Evolutionary conservation across 2,113 vertebrate species (phyloP), one percentile per base, ranked within the genome.

Genomic region (Falco punctatus): DNA sequence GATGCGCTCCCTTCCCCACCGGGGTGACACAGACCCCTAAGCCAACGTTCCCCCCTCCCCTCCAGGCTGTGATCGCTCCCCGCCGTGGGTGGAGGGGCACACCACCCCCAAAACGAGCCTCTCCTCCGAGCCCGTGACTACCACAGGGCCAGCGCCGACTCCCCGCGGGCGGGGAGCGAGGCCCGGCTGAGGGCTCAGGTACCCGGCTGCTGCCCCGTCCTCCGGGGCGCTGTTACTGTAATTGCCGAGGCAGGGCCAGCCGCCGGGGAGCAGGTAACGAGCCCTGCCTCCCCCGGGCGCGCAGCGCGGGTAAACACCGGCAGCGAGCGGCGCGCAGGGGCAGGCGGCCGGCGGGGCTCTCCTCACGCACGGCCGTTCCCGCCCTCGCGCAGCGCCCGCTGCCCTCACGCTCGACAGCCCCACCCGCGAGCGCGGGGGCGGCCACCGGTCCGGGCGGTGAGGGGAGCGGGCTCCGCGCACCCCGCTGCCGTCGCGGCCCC

Each of bases 31-130:
- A 20, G 10, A n/a, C n/a, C 40, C 46, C 17, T 11, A 15, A 13
- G 10, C 35, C 72, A 7, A 44, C 6, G 33, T 10, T 6, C 40
- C 17, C 49, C 16, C 0, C 30, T 16, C 5, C 27, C 12, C 65
- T 30, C 22, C 16, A 7, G 59, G 16, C 1, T 49, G 22, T 69
- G 5, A 22, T 1, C 24, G 52, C 55, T 49, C 54, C 67, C 55
- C 33, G 48, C 8, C 12, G 26, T 6, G 32, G 21, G 64, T 3
- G 58, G 27, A 42, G 8, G 3, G 42, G 55, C 0, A 38, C n/a
- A 1, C 0, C n/a, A 12, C 28, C 40, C n/a, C 35, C 13, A 0
- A 3, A 17, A 28, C 48, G 8, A 64, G 13, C 48, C 42, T 21
- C n/a, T 32, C 23, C n/a, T 24, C 54, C 64, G 58, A 22, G 35